A percentile compares a stretch with the other conserved stretches of the same genome.
Conservation (phyloP, 2,113 vertebrate genomes). For the Macaca mulatta region DNA sequence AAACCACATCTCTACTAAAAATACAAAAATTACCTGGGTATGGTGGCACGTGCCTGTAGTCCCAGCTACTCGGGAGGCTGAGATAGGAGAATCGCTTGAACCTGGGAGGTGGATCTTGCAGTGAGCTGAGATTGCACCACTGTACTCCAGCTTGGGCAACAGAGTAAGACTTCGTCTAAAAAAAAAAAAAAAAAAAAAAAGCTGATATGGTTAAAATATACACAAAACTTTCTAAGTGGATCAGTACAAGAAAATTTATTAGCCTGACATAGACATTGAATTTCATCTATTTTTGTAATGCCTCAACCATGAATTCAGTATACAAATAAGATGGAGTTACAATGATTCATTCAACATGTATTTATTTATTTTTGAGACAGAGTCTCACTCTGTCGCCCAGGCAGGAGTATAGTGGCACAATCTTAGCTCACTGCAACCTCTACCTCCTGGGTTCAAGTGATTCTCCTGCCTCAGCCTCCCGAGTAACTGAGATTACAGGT, state of each 20-base stretch:
- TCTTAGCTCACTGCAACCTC: neutral
- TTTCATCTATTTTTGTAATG: neutral
- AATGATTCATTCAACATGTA: neutral
- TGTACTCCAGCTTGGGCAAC: too few species aligned
- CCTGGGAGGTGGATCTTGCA: too few species aligned
- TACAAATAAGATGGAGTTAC: neutral
- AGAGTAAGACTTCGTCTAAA: too few species aligned
- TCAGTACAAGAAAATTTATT: neutral
- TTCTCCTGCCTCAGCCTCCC: neutral
- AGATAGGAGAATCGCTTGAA: too few species aligned
- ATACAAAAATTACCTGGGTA: too few species aligned
- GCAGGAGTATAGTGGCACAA: neutral
- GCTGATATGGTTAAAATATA: neutral
- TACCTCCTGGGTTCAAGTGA: neutral
- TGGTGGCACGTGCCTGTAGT: too few species aligned
- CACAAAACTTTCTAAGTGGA: neutral
- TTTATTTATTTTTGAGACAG: too few species aligned
- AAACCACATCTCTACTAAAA: too few species aligned
- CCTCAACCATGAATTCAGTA: neutral
- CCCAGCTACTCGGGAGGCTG: too few species aligned
- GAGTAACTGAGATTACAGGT: neutral
- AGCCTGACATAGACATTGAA: neutral
- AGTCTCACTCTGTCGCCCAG: neutral
- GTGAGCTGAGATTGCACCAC: too few species aligned
- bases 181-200: too few species aligned